A percentile compares a stretch with the other conserved stretches of the same genome.
These are phyloP conservation scores for Lagopus leucura DNA, from an alignment of 2,113 vertebrate genomes.

Conservation along the genomic window DNA sequence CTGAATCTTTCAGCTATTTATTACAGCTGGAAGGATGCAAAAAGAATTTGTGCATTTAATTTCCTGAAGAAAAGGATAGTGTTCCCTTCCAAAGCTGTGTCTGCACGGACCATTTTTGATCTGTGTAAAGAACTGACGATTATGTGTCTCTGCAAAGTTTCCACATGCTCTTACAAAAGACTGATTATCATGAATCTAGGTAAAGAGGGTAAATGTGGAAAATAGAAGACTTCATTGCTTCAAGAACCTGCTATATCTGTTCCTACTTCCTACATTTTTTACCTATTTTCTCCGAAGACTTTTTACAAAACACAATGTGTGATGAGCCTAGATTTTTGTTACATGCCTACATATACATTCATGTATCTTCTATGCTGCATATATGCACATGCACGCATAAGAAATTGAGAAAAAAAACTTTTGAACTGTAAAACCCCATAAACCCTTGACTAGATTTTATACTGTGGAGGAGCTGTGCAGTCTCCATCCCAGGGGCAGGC, in stretches of 20 bases:
- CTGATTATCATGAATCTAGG: constrained; percentile 23
- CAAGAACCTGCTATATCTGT: neutral
- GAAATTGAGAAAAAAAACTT: neutral
- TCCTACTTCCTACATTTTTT: neutral
- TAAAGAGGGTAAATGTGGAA: constrained; percentile 16
- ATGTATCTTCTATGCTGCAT: neutral
- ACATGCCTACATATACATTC: neutral
- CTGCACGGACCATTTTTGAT: constrained; percentile 43
- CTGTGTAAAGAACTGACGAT: constrained; percentile 36
- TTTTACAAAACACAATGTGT: neutral
- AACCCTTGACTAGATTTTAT: neutral
- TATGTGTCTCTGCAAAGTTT: constrained; percentile 13
- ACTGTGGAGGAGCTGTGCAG: neutral
- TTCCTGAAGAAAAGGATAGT: constrained; percentile 57
- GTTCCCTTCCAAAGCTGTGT: constrained; percentile 51
- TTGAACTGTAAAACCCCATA: neutral
- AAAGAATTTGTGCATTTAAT: constrained; percentile 59
- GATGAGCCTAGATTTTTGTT: neutral
- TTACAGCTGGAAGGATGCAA: constrained; percentile 53
- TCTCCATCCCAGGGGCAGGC: neutral
- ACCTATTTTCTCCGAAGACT: neutral
- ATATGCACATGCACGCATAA: neutral
- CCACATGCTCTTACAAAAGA: constrained; percentile 22
- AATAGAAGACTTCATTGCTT: neutral
- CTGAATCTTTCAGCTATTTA: constrained; percentile 56